Evolutionary conservation across 1,140 invertebrate species (phyloP).

Genomic region (Drosophila triauraria): DNA sequence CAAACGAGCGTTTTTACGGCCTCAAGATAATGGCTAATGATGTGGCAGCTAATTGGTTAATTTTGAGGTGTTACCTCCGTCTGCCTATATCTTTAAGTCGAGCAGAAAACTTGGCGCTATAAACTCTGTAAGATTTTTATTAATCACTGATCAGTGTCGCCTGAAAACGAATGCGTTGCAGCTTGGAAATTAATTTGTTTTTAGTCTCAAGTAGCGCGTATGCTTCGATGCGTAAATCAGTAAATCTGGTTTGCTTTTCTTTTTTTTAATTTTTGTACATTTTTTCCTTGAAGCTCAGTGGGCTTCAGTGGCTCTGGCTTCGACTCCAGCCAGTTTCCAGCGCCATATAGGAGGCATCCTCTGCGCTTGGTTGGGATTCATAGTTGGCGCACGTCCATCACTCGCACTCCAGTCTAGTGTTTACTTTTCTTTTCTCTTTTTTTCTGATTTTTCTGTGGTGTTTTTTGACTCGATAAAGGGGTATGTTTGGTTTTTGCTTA

Average conservation of each 20-base stretch:
- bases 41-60: constrained; percentile 5
- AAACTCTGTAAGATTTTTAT: too few relatives aligned
- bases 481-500: neutral
- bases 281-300: constrained; percentile 54
- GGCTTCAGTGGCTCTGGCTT: constrained; percentile 30
- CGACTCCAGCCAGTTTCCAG: constrained; percentile 18
- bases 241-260: constrained; percentile 14
- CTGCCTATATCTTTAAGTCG: neutral
- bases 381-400: constrained; percentile 50
- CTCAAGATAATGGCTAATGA: constrained; percentile 29
- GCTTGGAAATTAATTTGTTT: constrained; percentile 2
- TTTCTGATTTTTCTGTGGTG: too few relatives aligned
- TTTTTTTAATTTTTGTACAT: constrained; percentile 1
- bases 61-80: constrained; percentile 5
- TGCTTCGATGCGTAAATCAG: constrained; percentile 1
- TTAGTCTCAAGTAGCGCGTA: too few relatives aligned
- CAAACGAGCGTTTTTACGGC: constrained; percentile 20
- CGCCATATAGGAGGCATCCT: constrained; percentile 24
- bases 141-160: constrained; percentile 5
- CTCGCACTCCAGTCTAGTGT: constrained; percentile 14
- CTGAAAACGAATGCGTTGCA: neutral
- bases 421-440: constrained; percentile 38
- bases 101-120: neutral
- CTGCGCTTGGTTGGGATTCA: constrained; percentile 42
- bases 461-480: neutral